Evolutionary conservation across 2,888 invertebrate species (phyloP).

Genomic region (Apotomis betuletana): DNA sequence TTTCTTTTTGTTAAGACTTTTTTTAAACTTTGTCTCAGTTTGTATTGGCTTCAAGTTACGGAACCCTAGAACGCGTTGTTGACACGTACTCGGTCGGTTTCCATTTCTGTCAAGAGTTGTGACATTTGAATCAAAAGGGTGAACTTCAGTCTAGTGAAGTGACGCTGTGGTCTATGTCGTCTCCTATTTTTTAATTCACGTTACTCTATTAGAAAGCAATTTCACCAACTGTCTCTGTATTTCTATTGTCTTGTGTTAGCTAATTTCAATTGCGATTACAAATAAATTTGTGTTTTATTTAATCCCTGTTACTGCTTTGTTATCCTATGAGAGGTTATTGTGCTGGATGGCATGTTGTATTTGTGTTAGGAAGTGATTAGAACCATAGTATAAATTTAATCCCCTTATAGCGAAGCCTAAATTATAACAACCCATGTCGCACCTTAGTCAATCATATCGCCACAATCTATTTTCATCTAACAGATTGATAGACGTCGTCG

Average conservation of each 20-base stretch:
- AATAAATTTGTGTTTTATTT: constrained; percentile 28
- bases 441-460: constrained; percentile 32
- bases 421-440: constrained; percentile 8
- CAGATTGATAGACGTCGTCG: not conserved
- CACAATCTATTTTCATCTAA: constrained; percentile 3
- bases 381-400: constrained; percentile 18
- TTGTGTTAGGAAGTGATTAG: constrained; percentile 64
- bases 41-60: not conserved
- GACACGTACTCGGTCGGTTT: not conserved
- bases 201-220: constrained; percentile 48
- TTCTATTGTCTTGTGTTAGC: constrained; percentile 39
- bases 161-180: constrained; percentile 56
- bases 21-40: no score
- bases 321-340: constrained; percentile 43
- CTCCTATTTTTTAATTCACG: constrained; percentile 45
- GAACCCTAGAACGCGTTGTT: constrained; percentile 16
- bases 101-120: not conserved
- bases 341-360: constrained; percentile 74
- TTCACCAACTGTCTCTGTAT: constrained; percentile 40
- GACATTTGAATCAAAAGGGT: constrained; percentile 1
- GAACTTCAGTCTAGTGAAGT: constrained; percentile 30
- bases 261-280: constrained; percentile 30
- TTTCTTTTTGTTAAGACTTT: no score
- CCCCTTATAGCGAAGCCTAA: constrained; percentile 20
- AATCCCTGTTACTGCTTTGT: constrained; percentile 48